Evolutionary conservation across 2,113 vertebrate species (phyloP).

Genomic region (Rhynchomys soricoides): DNA sequence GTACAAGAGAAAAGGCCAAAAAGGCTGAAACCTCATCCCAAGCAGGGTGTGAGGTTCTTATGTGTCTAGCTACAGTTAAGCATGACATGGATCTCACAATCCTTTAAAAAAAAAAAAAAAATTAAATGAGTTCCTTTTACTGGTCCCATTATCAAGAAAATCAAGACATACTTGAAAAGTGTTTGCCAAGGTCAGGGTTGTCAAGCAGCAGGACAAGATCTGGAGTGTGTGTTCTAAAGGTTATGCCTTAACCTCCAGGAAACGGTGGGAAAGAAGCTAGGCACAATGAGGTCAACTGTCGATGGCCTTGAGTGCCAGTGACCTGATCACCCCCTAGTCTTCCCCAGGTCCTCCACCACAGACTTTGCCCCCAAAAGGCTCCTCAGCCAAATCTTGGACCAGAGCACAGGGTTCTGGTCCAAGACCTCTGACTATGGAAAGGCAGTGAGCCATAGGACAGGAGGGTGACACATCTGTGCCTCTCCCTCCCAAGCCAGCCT

Average conservation of each 20-base stretch:
- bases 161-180: not conserved
- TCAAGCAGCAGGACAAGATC: not conserved
- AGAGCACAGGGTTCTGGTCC: not conserved
- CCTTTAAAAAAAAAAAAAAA: too few relatives aligned
- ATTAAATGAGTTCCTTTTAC: not conserved
- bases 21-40: not conserved
- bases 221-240: not conserved
- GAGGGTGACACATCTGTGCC: slow-evolving; percentile 6
- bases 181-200: not conserved
- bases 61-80: not conserved
- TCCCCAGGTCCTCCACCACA: not conserved
- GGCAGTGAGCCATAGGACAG: not conserved
- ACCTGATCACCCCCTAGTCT: not conserved
- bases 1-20: not conserved
- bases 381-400: not conserved
- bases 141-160: slow-evolving; percentile 38
- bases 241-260: not conserved
- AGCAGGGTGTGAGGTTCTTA: not conserved
- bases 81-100: not conserved
- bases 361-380: not conserved
- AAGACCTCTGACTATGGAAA: not conserved
- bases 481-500: not conserved
- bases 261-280: not conserved
- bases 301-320: not conserved
- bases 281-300: not conserved